Base-by-base conservation (phyloP, 2,888 invertebrate genomes). In the Hipparchia semele region DNA sequence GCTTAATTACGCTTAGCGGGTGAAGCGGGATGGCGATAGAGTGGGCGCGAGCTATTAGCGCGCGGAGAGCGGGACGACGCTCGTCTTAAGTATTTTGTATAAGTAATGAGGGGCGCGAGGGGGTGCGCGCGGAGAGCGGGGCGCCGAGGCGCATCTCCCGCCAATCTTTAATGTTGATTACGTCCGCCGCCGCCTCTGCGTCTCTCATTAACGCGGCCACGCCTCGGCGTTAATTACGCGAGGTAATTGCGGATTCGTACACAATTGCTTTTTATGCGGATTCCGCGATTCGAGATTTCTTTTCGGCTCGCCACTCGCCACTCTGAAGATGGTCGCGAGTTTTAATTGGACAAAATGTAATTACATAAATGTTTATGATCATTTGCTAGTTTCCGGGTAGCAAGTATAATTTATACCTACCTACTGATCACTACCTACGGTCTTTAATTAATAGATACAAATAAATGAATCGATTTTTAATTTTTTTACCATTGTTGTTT, bases 21-120 rank as follows among this genome's bases (percentile, higher is more conserved):
- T 87, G 86, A 89, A 94, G 87, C 90, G 90, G 90, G 94, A 94
- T 89, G 89, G 92, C 90, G 88, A 90, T 91, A 93, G 88, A 91
- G 92, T 90, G 94, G 92, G 94, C 94, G 94, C 95, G 94, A 94
- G 95, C 95, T 95, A 95, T 95, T 95, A 95, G 95, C 95, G 90
- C 94, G 94, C 94, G 94, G 95, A 95, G 95, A 94, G 95, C 92
- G 91, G 92, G 94, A 92, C 94, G 95, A 91, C 91, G 92, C 90
- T 85, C 92, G 92, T 92, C 94, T 94, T 93, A 93, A 93, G 94
- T 94, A 94, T 94, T 94, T 94, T 94, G 94, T 94, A 94, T 94
- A 94, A 94, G 94, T 94, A 94, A 94, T 94, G 93, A 94, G 94
- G 89, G 94, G 94, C 87, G 93, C 91, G 93, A 90, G 92, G 87